Base-by-base conservation (phyloP, 2,113 vertebrate genomes). In the Cercopithecus mona region DNA sequence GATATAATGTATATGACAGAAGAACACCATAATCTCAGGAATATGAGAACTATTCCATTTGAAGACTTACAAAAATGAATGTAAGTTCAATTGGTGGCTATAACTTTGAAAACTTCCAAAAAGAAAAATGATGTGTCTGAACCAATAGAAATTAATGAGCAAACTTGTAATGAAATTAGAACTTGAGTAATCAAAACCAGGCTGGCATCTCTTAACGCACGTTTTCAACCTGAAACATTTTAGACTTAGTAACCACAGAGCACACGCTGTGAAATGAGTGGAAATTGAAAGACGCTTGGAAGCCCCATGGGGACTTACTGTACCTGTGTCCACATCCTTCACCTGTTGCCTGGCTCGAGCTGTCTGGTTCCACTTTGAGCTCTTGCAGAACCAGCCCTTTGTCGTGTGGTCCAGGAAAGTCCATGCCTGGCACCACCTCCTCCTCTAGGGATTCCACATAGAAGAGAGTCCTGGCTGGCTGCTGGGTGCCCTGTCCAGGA, bases 381-480 rank as follows among this genome's bases (percentile, higher is more conserved):
- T 99, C 98, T 43, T 97, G 97, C 32, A 98, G 95, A 68, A 95
- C 95, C 93, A 98, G 93, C 30, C 98, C 95, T 88, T 99, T 98
- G 32, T 98, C 98, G 10, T 95, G 97, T 40, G 98, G 97, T 85
- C 97, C 98, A 66, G 98, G 79, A 13, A 98, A 98, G 98, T 99
- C 98, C 98, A 98, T 97, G 79, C 97, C 93, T 61, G 98, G 96
- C 78, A 97, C 98, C 94, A 97, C 98, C 75, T 98, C 99, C 79
- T 93, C 98, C 80, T 98, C 99, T 93, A 99, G 89, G 72, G 99
- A 98, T 93, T 99, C 98, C 97, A 99, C 98, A 85, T 99, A 99
- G 97, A 99, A 99, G 86, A 99, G 94, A 3, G 99, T 98, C 92
- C 98, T 97, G 48, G 98, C 89, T 1, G 98, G 96, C 78, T 97